phyloP scores from a whole-genome alignment of 1,140 invertebrate species.

The Mizuhopecten yessoensis region DNA sequence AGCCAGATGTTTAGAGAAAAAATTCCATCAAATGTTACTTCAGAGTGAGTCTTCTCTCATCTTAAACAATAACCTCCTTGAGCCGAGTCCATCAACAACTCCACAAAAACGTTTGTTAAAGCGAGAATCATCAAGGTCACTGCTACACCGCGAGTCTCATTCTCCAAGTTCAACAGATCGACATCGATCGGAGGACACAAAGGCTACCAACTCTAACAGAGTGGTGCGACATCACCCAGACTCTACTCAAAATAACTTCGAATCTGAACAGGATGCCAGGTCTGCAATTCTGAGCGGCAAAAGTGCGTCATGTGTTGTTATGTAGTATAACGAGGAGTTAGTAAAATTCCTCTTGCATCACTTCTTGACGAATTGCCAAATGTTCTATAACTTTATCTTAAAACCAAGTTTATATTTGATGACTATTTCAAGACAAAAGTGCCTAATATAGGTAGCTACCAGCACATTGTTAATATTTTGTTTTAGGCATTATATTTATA shows the following conservation, averaged over 20 bases:
- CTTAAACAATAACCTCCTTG: slow-evolving; percentile 1
- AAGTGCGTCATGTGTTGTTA: slow-evolving; percentile 4
- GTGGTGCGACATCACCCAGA: not conserved
- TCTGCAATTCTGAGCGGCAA: not conserved
- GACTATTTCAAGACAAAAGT: not conserved
- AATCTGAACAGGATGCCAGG: not conserved
- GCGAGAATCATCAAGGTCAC: not conserved
- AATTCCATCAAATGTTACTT: slow-evolving; percentile 22
- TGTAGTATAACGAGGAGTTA: not conserved
- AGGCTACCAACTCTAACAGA: not conserved
- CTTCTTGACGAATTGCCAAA: not conserved
- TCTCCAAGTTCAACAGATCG: not conserved
- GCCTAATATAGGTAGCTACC: not conserved
- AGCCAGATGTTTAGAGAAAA: slow-evolving; percentile 6
- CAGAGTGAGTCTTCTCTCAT: not conserved
- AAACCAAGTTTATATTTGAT: not conserved
- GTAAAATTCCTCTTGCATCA: not conserved
- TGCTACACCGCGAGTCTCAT: not conserved
- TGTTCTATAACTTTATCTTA: not conserved
- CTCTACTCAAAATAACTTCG: not conserved
- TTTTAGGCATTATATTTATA: too few relatives aligned
- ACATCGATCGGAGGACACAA: not conserved
- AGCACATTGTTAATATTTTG: not conserved
- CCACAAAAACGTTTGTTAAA: slow-evolving; percentile 2
- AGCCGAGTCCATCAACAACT: slow-evolving; percentile 36